Conservation (phyloP, 1,140 invertebrate species). For the Yoshiicerus persimilis region DNA sequence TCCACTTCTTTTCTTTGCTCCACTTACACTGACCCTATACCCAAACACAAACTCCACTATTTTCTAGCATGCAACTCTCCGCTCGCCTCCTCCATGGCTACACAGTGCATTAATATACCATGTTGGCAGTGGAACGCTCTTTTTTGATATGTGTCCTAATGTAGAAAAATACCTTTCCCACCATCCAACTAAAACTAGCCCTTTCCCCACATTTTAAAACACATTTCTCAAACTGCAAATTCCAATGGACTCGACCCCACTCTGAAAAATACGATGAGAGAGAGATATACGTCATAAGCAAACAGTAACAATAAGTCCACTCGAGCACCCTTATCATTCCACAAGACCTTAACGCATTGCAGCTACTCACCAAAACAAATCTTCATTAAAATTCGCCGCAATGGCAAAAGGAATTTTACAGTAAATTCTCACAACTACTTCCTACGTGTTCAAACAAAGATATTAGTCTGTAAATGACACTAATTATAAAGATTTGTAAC, state of each 20-base stretch:
- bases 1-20: not conserved
- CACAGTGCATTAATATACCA: no score
- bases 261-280: not conserved
- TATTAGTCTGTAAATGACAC: not conserved
- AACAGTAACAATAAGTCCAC: not conserved
- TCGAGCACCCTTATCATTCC: not conserved
- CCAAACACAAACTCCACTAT: no score
- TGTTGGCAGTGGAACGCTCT: no score
- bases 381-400: not conserved
- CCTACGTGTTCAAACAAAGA: not conserved
- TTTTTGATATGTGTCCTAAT: not conserved
- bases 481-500: not conserved
- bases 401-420: not conserved
- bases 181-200: not conserved
- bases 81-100: no score
- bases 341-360: not conserved
- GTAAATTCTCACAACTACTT: not conserved
- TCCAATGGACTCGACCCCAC: not conserved
- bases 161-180: not conserved
- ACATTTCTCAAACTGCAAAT: not conserved
- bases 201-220: not conserved
- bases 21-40: no score
- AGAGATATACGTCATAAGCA: not conserved
- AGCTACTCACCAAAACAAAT: not conserved
- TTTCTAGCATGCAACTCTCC: no score